Evolutionary conservation across 1,140 invertebrate genomes (phyloP).

Genomic region (Bombus superbus): DNA sequence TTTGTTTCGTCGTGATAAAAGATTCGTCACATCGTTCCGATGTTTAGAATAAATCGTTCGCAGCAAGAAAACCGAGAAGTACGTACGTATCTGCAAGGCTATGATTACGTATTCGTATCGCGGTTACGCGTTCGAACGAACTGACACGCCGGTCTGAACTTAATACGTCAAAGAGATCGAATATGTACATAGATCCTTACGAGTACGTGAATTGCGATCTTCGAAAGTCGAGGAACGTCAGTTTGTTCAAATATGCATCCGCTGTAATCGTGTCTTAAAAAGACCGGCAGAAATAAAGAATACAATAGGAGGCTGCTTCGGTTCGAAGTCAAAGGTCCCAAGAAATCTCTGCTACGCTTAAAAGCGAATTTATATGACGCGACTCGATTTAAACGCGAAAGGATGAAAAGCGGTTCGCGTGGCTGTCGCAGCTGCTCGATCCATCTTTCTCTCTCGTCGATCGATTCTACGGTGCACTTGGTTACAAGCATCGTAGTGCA

Average conservation of each 20-base stretch:
- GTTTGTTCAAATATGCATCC: neutral
- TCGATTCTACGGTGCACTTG: constrained; percentile 57
- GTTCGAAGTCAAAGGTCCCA: neutral
- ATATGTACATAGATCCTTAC: neutral
- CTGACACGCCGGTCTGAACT: too few species aligned
- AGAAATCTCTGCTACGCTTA: neutral
- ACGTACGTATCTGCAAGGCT: neutral
- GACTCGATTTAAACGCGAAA: constrained; percentile 19
- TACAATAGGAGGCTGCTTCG: too few species aligned
- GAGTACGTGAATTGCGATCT: neutral
- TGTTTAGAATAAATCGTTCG: neutral
- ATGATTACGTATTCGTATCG: too few species aligned
- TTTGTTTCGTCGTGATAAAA: neutral
- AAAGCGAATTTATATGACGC: constrained; percentile 12
- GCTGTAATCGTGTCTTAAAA: neutral
- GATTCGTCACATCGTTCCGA: neutral
- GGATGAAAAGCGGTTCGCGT: constrained; percentile 5
- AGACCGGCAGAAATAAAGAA: neutral
- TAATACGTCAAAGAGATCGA: neutral
- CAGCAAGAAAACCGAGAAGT: neutral
- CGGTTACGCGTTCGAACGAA: too few species aligned
- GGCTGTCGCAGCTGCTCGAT: neutral
- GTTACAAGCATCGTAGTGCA: constrained; percentile 49
- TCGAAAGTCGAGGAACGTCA: neutral
- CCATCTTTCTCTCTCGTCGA: constrained; percentile 13